Percentiles rank a stretch among this genome's conserved stretches.
Evolutionary conservation across 2,888 invertebrate species (phyloP).

Genomic region (Nephrotoma guestfalica): DNA sequence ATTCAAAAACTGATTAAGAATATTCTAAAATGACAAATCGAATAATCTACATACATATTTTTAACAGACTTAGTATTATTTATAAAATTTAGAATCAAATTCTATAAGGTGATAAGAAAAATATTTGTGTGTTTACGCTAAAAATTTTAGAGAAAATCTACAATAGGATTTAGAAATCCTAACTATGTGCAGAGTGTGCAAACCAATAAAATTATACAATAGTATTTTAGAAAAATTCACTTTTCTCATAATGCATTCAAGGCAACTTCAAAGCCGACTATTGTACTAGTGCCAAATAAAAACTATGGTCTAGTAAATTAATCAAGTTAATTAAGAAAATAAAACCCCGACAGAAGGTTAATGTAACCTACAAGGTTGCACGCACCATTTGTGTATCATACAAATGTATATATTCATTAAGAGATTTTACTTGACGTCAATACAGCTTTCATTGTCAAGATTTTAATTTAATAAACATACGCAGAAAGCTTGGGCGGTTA

Average conservation of each 20-base stretch:
- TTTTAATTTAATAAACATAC: too few relatives aligned
- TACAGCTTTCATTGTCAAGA: background rate
- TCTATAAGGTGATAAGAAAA: too few relatives aligned
- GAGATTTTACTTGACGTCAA: background rate
- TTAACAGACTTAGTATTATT: too few relatives aligned
- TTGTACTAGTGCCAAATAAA: background rate
- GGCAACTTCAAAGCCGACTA: background rate
- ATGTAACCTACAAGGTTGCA: background rate
- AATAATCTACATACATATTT: too few relatives aligned
- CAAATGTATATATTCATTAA: background rate
- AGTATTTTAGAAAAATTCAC: background rate
- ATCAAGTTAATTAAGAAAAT: background rate
- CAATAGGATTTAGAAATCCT: too few relatives aligned
- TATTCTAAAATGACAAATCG: too few relatives aligned
- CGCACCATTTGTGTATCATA: background rate
- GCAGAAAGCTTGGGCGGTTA: background rate
- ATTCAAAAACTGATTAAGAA: too few relatives aligned
- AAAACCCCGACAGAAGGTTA: background rate
- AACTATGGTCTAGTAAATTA: background rate
- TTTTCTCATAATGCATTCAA: background rate
- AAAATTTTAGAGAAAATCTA: too few relatives aligned
- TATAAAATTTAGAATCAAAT: too few relatives aligned
- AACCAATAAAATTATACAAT: too few relatives aligned
- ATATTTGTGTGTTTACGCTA: too few relatives aligned
- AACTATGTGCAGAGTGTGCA: too few relatives aligned